Conservation (phyloP, 2,113 vertebrate species). For the Dicerorhinus sumatrensis region DNA sequence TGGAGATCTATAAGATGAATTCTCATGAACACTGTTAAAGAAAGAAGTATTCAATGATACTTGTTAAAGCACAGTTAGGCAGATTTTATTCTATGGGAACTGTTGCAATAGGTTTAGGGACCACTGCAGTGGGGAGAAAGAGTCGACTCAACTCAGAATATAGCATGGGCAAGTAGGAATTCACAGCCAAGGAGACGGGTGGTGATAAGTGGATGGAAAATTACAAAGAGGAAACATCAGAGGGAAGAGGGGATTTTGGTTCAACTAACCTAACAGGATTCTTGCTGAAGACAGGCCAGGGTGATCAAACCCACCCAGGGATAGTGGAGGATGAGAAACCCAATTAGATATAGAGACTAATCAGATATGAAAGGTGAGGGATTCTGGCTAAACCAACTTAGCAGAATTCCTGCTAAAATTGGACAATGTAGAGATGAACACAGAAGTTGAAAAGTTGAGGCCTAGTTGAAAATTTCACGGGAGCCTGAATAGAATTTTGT, state of each 20-base stretch:
- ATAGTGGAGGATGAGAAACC: not conserved
- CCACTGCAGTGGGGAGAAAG: not conserved
- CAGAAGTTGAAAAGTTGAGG: not conserved
- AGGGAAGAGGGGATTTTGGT: not conserved
- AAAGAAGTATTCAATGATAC: not conserved
- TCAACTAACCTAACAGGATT: not conserved
- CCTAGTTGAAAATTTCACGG: not conserved
- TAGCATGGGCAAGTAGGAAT: not conserved
- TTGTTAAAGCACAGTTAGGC: not conserved
- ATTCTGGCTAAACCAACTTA: not conserved
- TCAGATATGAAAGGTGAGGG: not conserved
- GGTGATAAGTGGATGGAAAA: not conserved
- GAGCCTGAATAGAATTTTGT: not conserved
- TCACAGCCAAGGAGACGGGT: not conserved
- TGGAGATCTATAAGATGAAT: not conserved
- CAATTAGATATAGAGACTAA: not conserved
- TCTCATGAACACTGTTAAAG: not conserved
- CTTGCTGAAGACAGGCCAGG: not conserved
- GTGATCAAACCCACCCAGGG: not conserved
- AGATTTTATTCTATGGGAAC: not conserved
- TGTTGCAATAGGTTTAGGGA: not conserved
- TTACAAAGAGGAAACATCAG: not conserved
- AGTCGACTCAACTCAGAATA: not conserved
- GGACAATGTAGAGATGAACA: not conserved
- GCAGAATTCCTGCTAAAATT: not conserved